Base-by-base conservation (phyloP, 1,140 invertebrate genomes). In the Tetraneura akinire region DNA sequence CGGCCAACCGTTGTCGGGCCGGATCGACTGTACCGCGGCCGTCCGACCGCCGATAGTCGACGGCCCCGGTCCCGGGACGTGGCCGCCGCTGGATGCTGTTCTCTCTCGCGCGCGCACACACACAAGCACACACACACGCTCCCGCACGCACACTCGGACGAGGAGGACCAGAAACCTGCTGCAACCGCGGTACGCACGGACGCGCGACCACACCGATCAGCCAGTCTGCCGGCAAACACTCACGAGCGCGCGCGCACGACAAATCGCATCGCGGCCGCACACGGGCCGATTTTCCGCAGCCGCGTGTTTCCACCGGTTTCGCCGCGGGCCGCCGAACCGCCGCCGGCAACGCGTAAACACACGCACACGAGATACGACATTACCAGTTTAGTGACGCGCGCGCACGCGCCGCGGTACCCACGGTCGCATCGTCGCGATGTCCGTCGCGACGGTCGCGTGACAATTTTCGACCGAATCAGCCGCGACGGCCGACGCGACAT, bases 41-140 rank as follows among this genome's bases (percentile, higher is more conserved):
- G 32, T 37, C 32, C 32, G 8, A 37, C 32, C 3, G 32, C 32
- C 8, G 47, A 21, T 21, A 51, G 70, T 73, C 26, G 26, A 53
- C 47, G 42, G 68, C 68, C 68, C 68, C 68, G 68, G 68, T 8
- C 45, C 70, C 70, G 45, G 70, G 70, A 51, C 23, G n/a, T 49
- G 23, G 68, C 68, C 68, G 23, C 68, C 45, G 70, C 70, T 73
- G 70, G 71, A 76, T 76, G 73, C 73, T 76, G 74, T 78, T 45
- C 21, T 23, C 53, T 9, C 51, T 18, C 23, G 13, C 71, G 3
- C 29, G 21, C 70, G 1, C 70, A n/a, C 49, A 23, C 9, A 45
- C 49, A 1, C 29, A 0, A 8, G 37, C 49, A 14, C n/a, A 8
- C 11, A 32, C 51, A 3, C 0, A 18, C 51, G 23, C 18, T 10